Evolutionary conservation across 30 jellyfish, hydroid and myxozoan genomes (phyloP).

Genomic region (Hydractinia symbiolongicarpus): DNA sequence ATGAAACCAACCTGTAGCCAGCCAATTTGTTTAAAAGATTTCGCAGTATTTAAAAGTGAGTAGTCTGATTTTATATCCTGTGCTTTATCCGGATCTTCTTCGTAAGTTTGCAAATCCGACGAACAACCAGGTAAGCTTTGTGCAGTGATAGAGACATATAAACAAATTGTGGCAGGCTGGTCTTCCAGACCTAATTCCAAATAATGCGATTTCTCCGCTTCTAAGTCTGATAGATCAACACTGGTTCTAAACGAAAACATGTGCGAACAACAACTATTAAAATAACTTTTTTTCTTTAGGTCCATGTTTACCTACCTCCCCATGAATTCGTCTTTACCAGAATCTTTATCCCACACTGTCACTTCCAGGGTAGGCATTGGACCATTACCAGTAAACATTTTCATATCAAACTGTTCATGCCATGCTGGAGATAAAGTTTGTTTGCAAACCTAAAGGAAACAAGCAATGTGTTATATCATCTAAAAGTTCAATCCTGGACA

Average conservation of each 20-base stretch:
- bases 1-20: slow-evolving; percentile 71
- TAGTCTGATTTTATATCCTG: slow-evolving; percentile 36
- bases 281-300: too few relatives aligned
- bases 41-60: slow-evolving; percentile 41
- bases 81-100: slow-evolving; percentile 33
- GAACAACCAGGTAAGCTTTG: slow-evolving; percentile 57
- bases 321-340: slow-evolving; percentile 93
- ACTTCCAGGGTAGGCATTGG: slow-evolving; percentile 49
- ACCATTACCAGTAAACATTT: slow-evolving; percentile 33
- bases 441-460: slow-evolving; percentile 49
- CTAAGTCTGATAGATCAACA: slow-evolving; percentile 38
- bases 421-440: slow-evolving; percentile 70
- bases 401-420: slow-evolving; percentile 81
- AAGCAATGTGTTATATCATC: background rate
- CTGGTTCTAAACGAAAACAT: slow-evolving; percentile 29
- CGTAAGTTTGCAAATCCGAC: slow-evolving; percentile 45
- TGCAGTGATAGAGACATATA: slow-evolving; percentile 74
- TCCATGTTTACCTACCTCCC: slow-evolving; percentile 54
- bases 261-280: too few relatives aligned
- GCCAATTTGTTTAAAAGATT: slow-evolving; percentile 54
- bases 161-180: slow-evolving; percentile 52
- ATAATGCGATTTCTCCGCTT: slow-evolving; percentile 62
- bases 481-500: background rate
- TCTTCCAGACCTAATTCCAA: slow-evolving; percentile 70
- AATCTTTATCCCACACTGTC: slow-evolving; percentile 88